Base-by-base conservation (phyloP, 2,113 vertebrate species). In the Sterrhoptilus dennistouni region DNA sequence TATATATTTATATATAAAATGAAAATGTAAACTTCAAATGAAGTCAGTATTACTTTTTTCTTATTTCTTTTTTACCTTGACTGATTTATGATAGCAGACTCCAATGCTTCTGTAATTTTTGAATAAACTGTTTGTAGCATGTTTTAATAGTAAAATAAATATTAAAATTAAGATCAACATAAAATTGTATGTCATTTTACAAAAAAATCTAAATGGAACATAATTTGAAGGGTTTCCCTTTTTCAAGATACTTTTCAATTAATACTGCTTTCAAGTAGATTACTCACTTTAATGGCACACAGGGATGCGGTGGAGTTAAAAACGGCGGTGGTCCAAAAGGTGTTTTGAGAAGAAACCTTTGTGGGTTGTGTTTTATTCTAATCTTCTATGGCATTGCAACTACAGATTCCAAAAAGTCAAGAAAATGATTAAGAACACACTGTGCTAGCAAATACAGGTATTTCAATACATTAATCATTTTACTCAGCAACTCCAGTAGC, bases 391-490 rank as follows among this genome's bases (percentile, higher is more conserved):
- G 49, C 10, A 16, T 35, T 91, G 33, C 72, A 87, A 84, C 63
- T 89, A 15, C 24, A 83, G 70, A 94, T 96, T 97, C 94, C 49
- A 93, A 85, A 95, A 97, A 92, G 78, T 52, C 53, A 85, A 75
- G 90, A 86, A 97, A 96, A 92, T 11, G 20, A 87, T 96, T 93
- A 95, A 91, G 93, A 96, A 81, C 84, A 74, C 88, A 90, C 85
- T 74, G 59, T 86, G 89, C 89, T 94, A 75, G 75, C 63, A 85
- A 89, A 90, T 84, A 50, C 35, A 97, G 75, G 83, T 95, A 83
- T 97, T 95, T 92, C 8, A 25, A 79, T 91, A 61, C 95, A 95
- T 88, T 96, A 95, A 90, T 92, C 75, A 90, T 96, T 97, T 87
- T 92, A 77, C 71, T 96, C 92, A 74, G 28, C 63, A 76, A 4